Evolutionary conservation across 2,113 vertebrate genomes (phyloP), one percentile per base, ranked within the genome.

Genomic region (Pseudorasbora parva): DNA sequence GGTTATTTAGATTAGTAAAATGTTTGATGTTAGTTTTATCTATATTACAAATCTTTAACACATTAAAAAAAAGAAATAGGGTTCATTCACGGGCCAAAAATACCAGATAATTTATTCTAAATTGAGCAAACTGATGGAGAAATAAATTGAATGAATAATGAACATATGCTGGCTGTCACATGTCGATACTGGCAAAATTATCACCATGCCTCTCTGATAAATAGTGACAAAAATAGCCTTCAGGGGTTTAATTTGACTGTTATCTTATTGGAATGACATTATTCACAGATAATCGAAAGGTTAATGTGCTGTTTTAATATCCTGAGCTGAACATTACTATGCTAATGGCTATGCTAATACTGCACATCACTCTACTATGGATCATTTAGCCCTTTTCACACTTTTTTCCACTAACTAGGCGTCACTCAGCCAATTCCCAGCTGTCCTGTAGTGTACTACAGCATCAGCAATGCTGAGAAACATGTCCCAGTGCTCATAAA

Each of bases 221-320:
- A 85, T 64, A 76, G 76, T 8, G 84, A 90, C 89, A 88, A 89
- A 76, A 88, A 72, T 25, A 37, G 49, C 45, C 77, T 10, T 17
- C 85, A 84, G 66, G 84, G 82, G 59, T 87, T 89, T 89, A 75
- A 92, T 89, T 87, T 90, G 88, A 92, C 88, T 71, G 64, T 87
- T 86, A 91, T 92, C 89, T 89, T 71, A 80, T 47, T 86, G 87
- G 88, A 92, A 91, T 89, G 85, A 84, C 87, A 85, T 82, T 88
- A 88, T 90, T 91, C 87, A 84, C 69, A 84, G 85, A 86, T 90
- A 90, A 89, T 89, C 72, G 37, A 68, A 66, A 83, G 90, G 86
- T 90, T 84, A 85, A 17, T 78, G 75, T 69, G 82, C 81, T 60
- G 37, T 78, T 49, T 86, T 88, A 82, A 84, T 75, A 81, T 73